Percentiles rank a stretch among this genome's conserved stretches.
Conservation (phyloP, 64 coral and sea anemone genomes). For the Anthopleura sola region DNA sequence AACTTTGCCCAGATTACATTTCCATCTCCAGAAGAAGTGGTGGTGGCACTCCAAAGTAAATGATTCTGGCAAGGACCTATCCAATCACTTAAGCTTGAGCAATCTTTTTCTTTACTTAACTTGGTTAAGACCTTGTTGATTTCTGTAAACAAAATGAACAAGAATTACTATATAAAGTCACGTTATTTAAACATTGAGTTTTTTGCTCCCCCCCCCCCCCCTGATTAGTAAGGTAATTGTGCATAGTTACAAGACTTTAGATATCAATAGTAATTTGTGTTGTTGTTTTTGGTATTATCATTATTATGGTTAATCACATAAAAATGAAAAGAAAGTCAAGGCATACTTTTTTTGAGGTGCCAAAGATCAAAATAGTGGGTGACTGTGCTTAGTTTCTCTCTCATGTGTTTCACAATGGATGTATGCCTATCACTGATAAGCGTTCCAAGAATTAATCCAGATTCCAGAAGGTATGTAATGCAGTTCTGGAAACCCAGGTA, state of each 20-base stretch:
- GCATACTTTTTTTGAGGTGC: too few species aligned
- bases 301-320: too few species aligned
- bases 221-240: too few species aligned
- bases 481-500: not conserved
- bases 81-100: not conserved
- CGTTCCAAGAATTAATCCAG: not conserved
- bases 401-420: not conserved
- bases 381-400: not conserved
- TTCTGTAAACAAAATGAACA: too few species aligned
- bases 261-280: too few species aligned
- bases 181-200: too few species aligned
- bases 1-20: constrained; percentile 27
- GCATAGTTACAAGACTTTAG: too few species aligned
- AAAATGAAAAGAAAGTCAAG: too few species aligned
- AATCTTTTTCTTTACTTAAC: not conserved
- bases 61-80: constrained; percentile 14
- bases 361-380: too few species aligned
- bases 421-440: not conserved
- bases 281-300: too few species aligned
- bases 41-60: constrained; percentile 18
- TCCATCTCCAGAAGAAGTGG: constrained; percentile 12
- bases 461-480: not conserved
- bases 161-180: too few species aligned
- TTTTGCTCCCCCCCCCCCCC: too few species aligned
- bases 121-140: not conserved